These are phyloP conservation scores for Pantala flavescens DNA, from an alignment of 1,140 invertebrate species.

Conservation along the genomic window DNA sequence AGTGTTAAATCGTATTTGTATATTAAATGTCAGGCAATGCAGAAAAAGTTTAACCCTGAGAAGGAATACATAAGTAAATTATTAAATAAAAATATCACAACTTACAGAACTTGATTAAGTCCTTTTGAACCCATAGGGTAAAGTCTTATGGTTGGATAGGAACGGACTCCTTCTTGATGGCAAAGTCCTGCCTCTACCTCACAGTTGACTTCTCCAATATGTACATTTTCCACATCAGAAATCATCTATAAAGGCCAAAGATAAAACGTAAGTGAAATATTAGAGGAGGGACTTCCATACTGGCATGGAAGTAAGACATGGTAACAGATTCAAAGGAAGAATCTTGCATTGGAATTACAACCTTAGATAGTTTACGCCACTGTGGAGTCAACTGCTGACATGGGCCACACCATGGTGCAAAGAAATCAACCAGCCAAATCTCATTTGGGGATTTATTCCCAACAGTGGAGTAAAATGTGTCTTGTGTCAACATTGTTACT, in stretches of 20 bases:
- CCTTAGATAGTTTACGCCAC: slow-evolving; percentile 46
- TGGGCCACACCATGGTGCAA: slow-evolving; percentile 56
- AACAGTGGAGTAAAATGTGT: slow-evolving; percentile 45
- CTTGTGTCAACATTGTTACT: slow-evolving; percentile 45
- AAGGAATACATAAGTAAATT: neutral
- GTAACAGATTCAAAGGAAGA: neutral
- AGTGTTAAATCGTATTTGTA: too few species aligned
- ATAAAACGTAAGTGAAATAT: neutral
- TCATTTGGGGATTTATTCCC: slow-evolving; percentile 37
- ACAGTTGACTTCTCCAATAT: slow-evolving; percentile 61
- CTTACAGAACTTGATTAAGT: slow-evolving; percentile 28
- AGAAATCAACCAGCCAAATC: slow-evolving; percentile 58
- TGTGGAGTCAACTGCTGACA: slow-evolving; percentile 52
- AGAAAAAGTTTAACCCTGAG: too few species aligned
- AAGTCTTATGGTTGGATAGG: slow-evolving; percentile 59
- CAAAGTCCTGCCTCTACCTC: slow-evolving; percentile 47
- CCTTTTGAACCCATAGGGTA: slow-evolving; percentile 47
- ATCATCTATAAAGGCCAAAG: slow-evolving; percentile 31
- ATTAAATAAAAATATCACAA: too few species aligned
- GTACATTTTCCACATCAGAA: slow-evolving; percentile 37
- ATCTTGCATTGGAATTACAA: slow-evolving; percentile 11
- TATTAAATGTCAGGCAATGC: too few species aligned
- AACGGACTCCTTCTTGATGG: slow-evolving; percentile 43
- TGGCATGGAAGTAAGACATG: neutral
- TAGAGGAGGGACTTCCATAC: neutral